phyloP scores from a whole-genome alignment of 2,888 invertebrate genomes.

The Sylvicola cinctus region DNA sequence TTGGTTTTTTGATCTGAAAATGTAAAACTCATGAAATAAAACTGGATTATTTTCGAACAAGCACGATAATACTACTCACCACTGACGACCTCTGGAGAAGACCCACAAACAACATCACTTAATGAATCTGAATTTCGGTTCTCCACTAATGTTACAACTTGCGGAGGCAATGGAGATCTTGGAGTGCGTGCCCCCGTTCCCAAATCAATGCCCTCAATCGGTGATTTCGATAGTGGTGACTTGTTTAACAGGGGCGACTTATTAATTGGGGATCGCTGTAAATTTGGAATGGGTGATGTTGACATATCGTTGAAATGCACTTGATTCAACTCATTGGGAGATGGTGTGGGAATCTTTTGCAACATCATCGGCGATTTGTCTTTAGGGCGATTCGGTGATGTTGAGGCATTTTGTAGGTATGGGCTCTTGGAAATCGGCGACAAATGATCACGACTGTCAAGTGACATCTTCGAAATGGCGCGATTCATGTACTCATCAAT shows the following conservation, averaged over 20 bases:
- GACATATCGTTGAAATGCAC: constrained; percentile 25
- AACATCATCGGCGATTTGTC: constrained; percentile 4
- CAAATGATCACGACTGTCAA: constrained; percentile 22
- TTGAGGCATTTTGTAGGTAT: constrained; percentile 6
- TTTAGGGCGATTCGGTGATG: constrained; percentile 7
- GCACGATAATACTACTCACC: constrained; percentile 9
- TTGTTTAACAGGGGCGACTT: constrained; percentile 10
- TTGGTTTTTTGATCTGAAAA: no score
- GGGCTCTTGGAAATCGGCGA: constrained; percentile 14
- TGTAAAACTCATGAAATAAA: no score
- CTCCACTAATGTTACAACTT: constrained; percentile 15
- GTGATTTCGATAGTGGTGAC: constrained; percentile 9
- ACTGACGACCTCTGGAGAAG: constrained; percentile 39
- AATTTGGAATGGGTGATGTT: constrained; percentile 21
- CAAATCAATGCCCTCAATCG: constrained; percentile 2
- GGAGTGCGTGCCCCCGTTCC: no score
- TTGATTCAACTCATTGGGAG: constrained; percentile 10
- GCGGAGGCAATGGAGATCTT: constrained; percentile 26
- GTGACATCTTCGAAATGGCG: constrained; percentile 24
- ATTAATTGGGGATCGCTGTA: no score
- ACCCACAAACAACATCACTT: constrained; percentile 40
- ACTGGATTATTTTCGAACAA: no score
- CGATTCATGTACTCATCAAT: constrained; percentile 26
- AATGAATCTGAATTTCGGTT: constrained; percentile 34
- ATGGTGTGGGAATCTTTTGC: constrained; percentile 10